These are phyloP conservation scores for Zelostemma sp. DNA, from an alignment of 1,140 invertebrate species.

Conservation along the genomic window DNA sequence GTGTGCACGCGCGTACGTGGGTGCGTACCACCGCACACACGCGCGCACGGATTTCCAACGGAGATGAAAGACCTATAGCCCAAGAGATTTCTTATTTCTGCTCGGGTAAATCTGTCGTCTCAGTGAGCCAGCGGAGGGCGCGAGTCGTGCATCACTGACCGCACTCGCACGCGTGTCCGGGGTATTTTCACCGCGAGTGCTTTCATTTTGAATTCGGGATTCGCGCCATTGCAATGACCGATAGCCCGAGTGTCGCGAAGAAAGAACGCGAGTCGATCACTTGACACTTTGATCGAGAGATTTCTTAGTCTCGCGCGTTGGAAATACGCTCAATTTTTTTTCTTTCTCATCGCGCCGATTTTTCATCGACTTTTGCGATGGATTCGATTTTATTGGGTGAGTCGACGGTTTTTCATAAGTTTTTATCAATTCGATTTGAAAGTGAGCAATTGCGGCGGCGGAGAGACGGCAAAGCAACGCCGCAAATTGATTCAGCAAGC, in stretches of 20 bases:
- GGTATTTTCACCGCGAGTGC: background rate
- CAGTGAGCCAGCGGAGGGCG: slow-evolving; percentile 65
- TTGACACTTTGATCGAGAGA: background rate
- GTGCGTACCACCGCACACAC: slow-evolving; percentile 22
- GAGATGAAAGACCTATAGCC: slow-evolving; percentile 48
- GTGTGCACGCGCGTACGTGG: slow-evolving; percentile 1
- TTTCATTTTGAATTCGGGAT: background rate
- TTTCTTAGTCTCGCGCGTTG: too few species aligned
- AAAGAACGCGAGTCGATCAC: slow-evolving; percentile 10
- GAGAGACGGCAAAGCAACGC: background rate
- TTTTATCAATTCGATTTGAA: too few species aligned
- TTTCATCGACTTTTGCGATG: slow-evolving; percentile 57
- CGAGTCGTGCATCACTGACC: slow-evolving; percentile 61
- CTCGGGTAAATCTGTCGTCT: slow-evolving; percentile 70
- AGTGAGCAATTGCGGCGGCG: too few species aligned
- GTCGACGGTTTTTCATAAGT: slow-evolving; percentile 23
- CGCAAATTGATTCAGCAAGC: background rate
- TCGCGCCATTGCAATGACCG: background rate
- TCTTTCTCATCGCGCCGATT: slow-evolving; percentile 38
- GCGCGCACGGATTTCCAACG: slow-evolving; percentile 15
- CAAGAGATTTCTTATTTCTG: slow-evolving; percentile 69
- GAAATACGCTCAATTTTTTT: background rate
- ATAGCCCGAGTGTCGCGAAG: background rate
- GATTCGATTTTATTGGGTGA: slow-evolving; percentile 65
- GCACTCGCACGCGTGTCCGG: slow-evolving; percentile 17